Evolutionary conservation across 1,140 invertebrate genomes (phyloP), one percentile per base, ranked within the genome.

Genomic region (Zophobas morio): DNA sequence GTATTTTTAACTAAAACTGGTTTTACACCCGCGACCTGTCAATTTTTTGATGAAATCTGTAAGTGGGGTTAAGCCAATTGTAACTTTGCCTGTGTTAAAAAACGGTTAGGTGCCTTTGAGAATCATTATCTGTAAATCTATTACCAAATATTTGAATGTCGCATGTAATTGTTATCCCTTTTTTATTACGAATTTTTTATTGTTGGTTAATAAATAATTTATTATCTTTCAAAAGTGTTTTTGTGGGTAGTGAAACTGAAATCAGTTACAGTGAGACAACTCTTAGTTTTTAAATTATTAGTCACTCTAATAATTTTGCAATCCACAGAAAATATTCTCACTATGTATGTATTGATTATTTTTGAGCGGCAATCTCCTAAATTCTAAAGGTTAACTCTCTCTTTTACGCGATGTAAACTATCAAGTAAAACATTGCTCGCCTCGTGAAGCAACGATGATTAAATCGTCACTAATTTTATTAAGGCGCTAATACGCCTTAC

Each of bases 161-260:
- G 20, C 20, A 20, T 20, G 20, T 6, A 53, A 35, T 32, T 70
- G 6, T 53, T 37, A 8, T 40, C 5, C 20, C 20, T 20, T 20
- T 20, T 73, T 33, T 54, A 56, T 73, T 53, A 37, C 34, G 51
- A 42, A 35, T 37, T 56, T 72, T 51, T 56, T 73, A 40, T 73
- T 73, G 71, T 73, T 73, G 70, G 70, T 72, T 34, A 73, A 73
- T 54, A 54, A 73, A 73, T 73, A 54, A 73, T 73, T 73, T 73
- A 73, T 73, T 73, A 73, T 32, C 20, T 73, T 73, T 73, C 71
- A 53, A 47, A 4, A 2, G 49, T 73, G 49, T 73, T 73, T 73
- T 37, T 70, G 33, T 73, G 8, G 32, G 49, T 34, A 8, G 42
- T 39, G 2, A 37, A 60, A 60, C 35, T 37, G 1, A 60, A 36